Conservation (phyloP, 2,888 invertebrate species). For the Sinohyriopsis cumingii region DNA sequence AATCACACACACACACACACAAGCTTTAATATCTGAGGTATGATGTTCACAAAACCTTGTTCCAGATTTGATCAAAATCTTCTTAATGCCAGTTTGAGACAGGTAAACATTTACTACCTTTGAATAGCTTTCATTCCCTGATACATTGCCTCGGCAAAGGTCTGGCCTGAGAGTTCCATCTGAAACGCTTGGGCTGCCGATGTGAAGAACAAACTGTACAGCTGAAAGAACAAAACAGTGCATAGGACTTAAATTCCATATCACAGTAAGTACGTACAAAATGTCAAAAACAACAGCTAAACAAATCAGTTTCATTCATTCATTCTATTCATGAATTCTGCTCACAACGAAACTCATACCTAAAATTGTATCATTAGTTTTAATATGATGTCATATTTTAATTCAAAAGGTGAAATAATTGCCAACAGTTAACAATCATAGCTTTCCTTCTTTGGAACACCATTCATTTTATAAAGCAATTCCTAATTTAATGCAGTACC, state of each 20-base stretch:
- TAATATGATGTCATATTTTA: too few species aligned
- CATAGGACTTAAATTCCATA: neutral
- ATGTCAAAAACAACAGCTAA: too few species aligned
- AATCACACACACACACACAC: neutral
- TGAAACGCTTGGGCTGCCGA: conserved; percentile 70
- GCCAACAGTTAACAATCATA: too few species aligned
- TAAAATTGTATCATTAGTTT: too few species aligned
- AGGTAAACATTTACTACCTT: conserved; percentile 65
- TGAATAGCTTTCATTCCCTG: conserved; percentile 77
- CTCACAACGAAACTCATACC: too few species aligned
- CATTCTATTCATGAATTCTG: too few species aligned
- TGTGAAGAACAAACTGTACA: conserved; percentile 84
- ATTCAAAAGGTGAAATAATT: too few species aligned
- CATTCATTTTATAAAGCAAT: too few species aligned
- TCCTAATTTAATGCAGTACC: too few species aligned
- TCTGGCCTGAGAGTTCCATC: conserved; percentile 30
- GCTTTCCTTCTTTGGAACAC: too few species aligned
- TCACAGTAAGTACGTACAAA: too few species aligned
- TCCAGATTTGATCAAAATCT: neutral
- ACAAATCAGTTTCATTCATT: too few species aligned
- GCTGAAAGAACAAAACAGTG: conserved; percentile 53
- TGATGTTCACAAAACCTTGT: neutral
- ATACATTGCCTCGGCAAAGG: conserved; percentile 77
- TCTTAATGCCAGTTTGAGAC: neutral
- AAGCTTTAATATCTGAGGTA: neutral